phyloP scores from a whole-genome alignment of 2,113 vertebrate genomes.

The Lagopus muta region DNA sequence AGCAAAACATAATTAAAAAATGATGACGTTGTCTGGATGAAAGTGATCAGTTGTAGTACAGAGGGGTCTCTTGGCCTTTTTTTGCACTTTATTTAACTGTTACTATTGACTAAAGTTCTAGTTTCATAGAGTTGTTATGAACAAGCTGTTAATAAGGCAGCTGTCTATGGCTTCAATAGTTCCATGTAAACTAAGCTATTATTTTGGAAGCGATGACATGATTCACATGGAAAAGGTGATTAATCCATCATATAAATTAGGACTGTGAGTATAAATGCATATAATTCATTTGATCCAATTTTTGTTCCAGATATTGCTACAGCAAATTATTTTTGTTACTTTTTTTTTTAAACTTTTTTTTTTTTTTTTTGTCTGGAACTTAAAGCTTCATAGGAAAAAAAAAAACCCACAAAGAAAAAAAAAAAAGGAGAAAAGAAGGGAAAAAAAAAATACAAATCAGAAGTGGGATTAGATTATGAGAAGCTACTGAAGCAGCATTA shows the following conservation, averaged over 20 bases:
- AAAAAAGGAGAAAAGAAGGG: not conserved
- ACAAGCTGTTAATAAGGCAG: constrained; percentile 4
- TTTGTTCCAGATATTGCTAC: not conserved
- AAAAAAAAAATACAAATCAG: not conserved
- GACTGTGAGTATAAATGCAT: not conserved
- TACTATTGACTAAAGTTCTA: not conserved
- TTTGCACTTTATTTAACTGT: not conserved
- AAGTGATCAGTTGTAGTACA: not conserved
- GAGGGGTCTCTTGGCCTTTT: not conserved
- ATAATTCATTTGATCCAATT: constrained; percentile 47
- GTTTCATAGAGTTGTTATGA: not conserved
- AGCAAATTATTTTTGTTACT: not conserved
- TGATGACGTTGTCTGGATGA: not conserved
- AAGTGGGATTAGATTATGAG: not conserved
- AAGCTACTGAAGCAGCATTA: not conserved
- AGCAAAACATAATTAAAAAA: not conserved
- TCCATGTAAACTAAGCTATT: not conserved
- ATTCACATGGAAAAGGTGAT: constrained; percentile 23
- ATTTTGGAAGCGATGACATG: constrained; percentile 33
- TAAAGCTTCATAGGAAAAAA: not conserved
- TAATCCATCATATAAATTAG: constrained; percentile 41
- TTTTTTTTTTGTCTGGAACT: not conserved
- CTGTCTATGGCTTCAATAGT: not conserved
- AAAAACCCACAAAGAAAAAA: not conserved
- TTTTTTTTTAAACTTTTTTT: not conserved